A percentile compares a stretch with the other conserved stretches of the same genome.
These are phyloP conservation scores for Barypeithes pellucidus DNA, from an alignment of 2,888 invertebrate species.

Conservation along the genomic window DNA sequence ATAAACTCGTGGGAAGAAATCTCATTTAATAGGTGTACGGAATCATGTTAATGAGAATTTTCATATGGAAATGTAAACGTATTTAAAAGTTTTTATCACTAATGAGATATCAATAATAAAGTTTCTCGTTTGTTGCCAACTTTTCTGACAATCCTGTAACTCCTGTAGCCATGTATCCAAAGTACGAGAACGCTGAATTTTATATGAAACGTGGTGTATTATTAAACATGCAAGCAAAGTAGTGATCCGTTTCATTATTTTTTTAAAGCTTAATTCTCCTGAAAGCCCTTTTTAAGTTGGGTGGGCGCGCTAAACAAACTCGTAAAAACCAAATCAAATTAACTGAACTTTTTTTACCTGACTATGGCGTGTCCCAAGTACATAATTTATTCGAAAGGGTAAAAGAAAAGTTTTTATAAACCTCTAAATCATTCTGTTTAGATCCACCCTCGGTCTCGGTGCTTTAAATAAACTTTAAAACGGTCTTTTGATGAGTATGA, in stretches of 20 bases:
- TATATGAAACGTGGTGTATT: not conserved
- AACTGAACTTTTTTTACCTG: conserved; percentile 37
- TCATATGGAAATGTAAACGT: too few species aligned
- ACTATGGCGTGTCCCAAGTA: conserved; percentile 36
- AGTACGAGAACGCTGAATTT: not conserved
- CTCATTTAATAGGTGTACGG: too few species aligned
- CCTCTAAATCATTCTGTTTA: conserved; percentile 37
- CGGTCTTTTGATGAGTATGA: not conserved
- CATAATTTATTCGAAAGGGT: conserved; percentile 40
- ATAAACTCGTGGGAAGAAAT: too few species aligned
- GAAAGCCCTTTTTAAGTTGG: conserved; percentile 19
- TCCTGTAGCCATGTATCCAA: too few species aligned
- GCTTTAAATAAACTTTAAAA: conserved; percentile 21
- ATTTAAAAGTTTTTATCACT: too few species aligned
- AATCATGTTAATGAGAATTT: too few species aligned
- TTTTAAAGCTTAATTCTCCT: conserved; percentile 15
- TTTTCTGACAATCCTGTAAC: too few species aligned
- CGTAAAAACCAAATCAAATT: conserved; percentile 30
- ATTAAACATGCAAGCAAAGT: not conserved
- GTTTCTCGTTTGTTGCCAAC: too few species aligned
- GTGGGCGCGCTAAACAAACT: conserved; percentile 24
- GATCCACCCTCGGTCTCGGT: conserved; percentile 27
- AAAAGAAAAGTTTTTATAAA: conserved; percentile 33
- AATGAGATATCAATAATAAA: too few species aligned
- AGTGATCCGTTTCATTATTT: conserved; percentile 15